phyloP scores from a whole-genome alignment of 1,140 invertebrate genomes.

The Tenebrio molitor region DNA sequence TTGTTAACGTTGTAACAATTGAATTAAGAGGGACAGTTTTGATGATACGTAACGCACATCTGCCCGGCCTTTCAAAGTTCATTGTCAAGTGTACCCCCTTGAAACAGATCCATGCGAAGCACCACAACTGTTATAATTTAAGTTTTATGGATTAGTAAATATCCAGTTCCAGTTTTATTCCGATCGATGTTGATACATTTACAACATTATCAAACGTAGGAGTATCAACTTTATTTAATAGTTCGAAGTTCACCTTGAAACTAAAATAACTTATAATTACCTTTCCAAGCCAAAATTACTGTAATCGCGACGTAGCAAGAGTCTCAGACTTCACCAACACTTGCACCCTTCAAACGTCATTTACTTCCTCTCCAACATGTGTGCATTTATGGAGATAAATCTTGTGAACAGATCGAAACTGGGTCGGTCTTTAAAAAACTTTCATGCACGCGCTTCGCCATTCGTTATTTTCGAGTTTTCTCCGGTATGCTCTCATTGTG shows the following conservation, averaged over 20 bases:
- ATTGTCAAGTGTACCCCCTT: constrained; percentile 55
- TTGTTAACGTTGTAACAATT: constrained; percentile 43
- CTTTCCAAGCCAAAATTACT: background rate
- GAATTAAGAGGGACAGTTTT: constrained; percentile 40
- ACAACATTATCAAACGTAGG: constrained; percentile 25
- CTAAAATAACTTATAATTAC: constrained; percentile 25
- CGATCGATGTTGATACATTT: background rate
- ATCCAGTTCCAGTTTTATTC: background rate
- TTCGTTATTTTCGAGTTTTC: constrained; percentile 21
- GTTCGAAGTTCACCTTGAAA: constrained; percentile 3
- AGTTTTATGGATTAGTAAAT: constrained; percentile 11
- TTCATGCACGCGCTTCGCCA: background rate
- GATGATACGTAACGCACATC: constrained; percentile 49
- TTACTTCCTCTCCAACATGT: constrained; percentile 7
- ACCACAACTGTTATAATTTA: constrained; percentile 49
- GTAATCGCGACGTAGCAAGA: too few species aligned
- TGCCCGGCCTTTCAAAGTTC: constrained; percentile 44
- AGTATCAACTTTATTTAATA: constrained; percentile 13
- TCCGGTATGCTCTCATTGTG: background rate
- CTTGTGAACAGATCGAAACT: background rate
- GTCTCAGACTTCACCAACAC: too few species aligned
- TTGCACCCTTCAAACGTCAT: background rate
- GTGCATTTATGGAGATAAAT: constrained; percentile 12
- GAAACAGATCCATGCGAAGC: constrained; percentile 52
- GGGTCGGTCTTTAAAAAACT: constrained; percentile 20